Conservation (phyloP, 2,113 vertebrate genomes). For the Pipra filicauda region DNA sequence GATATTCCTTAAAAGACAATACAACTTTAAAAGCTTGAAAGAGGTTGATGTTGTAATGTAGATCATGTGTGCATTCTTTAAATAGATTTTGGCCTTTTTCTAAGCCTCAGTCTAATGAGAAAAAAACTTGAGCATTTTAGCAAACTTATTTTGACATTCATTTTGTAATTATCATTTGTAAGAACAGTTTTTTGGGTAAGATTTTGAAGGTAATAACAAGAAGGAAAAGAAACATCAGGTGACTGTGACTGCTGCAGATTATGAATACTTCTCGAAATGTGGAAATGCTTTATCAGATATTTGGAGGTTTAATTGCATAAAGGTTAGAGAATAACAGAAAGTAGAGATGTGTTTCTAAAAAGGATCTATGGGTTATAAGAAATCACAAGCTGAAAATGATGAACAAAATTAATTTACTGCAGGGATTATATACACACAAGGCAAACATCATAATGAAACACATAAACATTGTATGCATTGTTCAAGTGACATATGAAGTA, state of each 20-base stretch:
- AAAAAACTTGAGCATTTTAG: not conserved
- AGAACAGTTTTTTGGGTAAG: accelerated
- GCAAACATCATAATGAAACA: not conserved
- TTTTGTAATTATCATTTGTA: not conserved
- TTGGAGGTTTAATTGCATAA: not conserved
- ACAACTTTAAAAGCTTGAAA: not conserved
- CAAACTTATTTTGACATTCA: not conserved
- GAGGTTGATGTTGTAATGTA: not conserved
- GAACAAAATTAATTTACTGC: not conserved
- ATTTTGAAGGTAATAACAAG: not conserved
- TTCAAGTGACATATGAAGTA: not conserved
- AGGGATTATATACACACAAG: not conserved
- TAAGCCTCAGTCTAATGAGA: not conserved
- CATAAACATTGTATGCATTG: not conserved
- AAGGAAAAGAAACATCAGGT: not conserved
- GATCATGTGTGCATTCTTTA: not conserved
- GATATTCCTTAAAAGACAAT: not conserved
- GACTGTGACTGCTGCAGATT: accelerated
- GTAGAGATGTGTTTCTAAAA: not conserved
- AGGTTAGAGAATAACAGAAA: not conserved
- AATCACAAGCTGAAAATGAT: not conserved
- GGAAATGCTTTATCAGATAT: not conserved
- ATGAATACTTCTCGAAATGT: not conserved
- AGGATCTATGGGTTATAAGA: not conserved
- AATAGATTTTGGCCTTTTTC: not conserved